A percentile compares a stretch with the other conserved stretches of the same genome.
Evolutionary conservation across 2,888 invertebrate species (phyloP).

Genomic region (Acanthoscelides obtectus): DNA sequence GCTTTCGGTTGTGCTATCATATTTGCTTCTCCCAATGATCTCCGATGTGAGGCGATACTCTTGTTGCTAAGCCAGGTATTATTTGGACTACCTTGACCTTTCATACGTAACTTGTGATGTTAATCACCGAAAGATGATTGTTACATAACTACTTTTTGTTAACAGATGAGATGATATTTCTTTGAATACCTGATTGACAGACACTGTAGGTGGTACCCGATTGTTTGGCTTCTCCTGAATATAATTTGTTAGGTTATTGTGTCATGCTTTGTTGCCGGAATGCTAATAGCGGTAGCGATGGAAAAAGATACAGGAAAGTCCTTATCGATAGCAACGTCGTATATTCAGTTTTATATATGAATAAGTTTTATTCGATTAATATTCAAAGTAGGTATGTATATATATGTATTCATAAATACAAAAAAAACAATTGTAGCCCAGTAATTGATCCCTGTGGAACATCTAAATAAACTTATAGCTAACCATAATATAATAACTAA

Average conservation of each 20-base stretch:
- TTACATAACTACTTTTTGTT: neutral
- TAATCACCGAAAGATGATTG: neutral
- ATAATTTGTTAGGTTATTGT: neutral
- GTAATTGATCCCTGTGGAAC: neutral
- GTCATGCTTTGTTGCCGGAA: neutral
- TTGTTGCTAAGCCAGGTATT: neutral
- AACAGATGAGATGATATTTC: neutral
- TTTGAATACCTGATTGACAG: neutral
- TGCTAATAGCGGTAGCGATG: too few relatives aligned
- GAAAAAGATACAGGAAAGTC: too few relatives aligned
- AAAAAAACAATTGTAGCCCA: too few relatives aligned
- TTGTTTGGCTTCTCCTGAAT: neutral
- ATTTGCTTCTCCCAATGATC: too few relatives aligned
- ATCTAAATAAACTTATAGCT: too few relatives aligned
- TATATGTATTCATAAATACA: too few relatives aligned
- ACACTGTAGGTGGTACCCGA: neutral
- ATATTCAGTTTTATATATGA: too few relatives aligned
- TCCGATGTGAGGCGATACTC: neutral
- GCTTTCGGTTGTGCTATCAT: too few relatives aligned
- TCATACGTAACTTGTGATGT: neutral
- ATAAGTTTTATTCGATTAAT: too few relatives aligned
- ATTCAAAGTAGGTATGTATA: too few relatives aligned
- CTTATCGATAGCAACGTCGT: too few relatives aligned
- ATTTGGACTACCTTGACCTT: neutral
- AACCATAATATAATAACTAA: too few relatives aligned